A percentile compares a stretch with the other conserved stretches of the same genome.
phyloP scores from a whole-genome alignment of 2,888 invertebrate genomes.

The Pachycephus smyrnensis region DNA sequence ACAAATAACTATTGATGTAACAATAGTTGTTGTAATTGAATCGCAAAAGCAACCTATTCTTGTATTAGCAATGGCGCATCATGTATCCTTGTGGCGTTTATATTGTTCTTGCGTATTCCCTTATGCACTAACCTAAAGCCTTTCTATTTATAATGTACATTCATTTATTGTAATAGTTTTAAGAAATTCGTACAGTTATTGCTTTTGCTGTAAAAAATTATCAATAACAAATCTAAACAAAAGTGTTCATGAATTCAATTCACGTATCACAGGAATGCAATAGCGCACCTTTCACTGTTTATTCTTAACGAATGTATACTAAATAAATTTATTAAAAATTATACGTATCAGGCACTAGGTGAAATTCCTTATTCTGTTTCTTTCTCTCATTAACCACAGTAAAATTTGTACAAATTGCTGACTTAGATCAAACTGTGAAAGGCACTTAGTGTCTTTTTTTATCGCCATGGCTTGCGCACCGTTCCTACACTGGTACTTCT shows the following conservation, averaged over 20 bases:
- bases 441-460: conserved; percentile 36
- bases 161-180: background rate
- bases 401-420: conserved; percentile 25
- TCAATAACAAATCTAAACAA: background rate
- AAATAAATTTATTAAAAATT: conserved; percentile 15
- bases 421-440: conserved; percentile 29
- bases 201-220: background rate
- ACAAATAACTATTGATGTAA: background rate
- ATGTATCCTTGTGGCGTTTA: background rate
- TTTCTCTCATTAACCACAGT: background rate
- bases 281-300: background rate
- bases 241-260: conserved; percentile 1
- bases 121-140: background rate
- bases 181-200: background rate
- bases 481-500: conserved; percentile 64
- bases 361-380: conserved; percentile 4
- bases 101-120: background rate
- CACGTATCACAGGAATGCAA: conserved; percentile 9
- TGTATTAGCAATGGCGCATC: background rate
- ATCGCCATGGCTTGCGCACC: conserved; percentile 63
- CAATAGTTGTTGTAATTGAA: background rate
- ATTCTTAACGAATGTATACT: background rate
- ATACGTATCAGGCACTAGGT: conserved; percentile 22
- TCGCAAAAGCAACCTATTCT: background rate
- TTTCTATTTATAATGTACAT: background rate